phyloP scores from a whole-genome alignment of 2,888 invertebrate species.

The Glaucopsyche alexis region DNA sequence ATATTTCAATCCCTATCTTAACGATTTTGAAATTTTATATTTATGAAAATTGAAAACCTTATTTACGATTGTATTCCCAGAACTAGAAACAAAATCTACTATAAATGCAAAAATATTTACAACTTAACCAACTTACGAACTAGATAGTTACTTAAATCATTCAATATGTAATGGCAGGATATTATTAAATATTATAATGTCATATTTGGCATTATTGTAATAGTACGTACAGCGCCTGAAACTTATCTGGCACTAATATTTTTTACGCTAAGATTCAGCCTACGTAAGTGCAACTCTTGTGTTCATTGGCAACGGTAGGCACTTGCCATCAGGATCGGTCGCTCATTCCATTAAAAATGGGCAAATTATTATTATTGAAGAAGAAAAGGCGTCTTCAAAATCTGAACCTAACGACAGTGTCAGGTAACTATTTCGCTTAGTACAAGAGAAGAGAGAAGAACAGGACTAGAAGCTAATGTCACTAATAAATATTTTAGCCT shows the following conservation, averaged over 20 bases:
- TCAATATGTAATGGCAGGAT: constrained; percentile 19
- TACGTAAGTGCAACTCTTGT: neutral
- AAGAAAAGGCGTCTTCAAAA: too few relatives aligned
- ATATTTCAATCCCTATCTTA: too few relatives aligned
- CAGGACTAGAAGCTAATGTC: neutral
- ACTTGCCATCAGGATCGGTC: too few relatives aligned
- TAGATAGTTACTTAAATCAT: constrained; percentile 8
- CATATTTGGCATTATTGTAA: constrained; percentile 13
- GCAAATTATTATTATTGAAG: too few relatives aligned
- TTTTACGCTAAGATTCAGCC: neutral
- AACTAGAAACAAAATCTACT: too few relatives aligned
- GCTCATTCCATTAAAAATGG: too few relatives aligned
- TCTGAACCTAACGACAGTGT: neutral
- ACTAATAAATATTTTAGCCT: constrained; percentile 3
- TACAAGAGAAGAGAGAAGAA: neutral
- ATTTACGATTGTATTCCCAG: too few relatives aligned
- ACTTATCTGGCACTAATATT: neutral
- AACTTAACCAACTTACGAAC: constrained; percentile 1
- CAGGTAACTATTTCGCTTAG: neutral
- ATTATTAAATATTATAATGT: constrained; percentile 11
- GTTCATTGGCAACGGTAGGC: neutral
- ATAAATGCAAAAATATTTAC: neutral
- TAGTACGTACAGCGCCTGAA: neutral
- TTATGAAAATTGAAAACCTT: too few relatives aligned
- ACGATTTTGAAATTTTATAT: too few relatives aligned